phyloP scores from a whole-genome alignment of 2,113 vertebrate species.

The Bothrops jararaca region DNA sequence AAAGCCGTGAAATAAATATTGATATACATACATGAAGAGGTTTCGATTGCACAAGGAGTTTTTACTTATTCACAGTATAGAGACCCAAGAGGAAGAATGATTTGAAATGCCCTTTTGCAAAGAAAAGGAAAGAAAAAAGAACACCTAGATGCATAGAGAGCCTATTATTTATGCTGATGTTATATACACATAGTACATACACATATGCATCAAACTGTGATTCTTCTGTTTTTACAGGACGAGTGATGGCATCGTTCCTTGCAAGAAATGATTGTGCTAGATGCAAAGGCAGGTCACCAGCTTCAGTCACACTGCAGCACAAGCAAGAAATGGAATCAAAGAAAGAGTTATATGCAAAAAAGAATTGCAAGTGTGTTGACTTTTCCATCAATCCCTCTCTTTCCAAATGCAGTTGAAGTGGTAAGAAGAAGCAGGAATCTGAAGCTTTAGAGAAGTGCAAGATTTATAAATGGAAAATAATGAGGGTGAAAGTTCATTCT shows the following conservation, averaged over 20 bases:
- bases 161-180: slow-evolving; percentile 3
- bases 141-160: neutral
- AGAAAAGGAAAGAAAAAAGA: neutral
- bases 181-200: neutral
- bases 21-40: too few relatives aligned
- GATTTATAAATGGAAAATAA: too few relatives aligned
- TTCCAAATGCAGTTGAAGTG: too few relatives aligned
- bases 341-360: neutral
- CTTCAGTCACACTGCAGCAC: neutral
- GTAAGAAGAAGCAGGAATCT: neutral
- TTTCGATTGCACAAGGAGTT: too few relatives aligned
- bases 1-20: too few relatives aligned
- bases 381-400: neutral
- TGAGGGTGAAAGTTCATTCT: too few relatives aligned
- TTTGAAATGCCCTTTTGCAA: neutral
- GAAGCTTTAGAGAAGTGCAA: neutral
- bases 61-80: too few relatives aligned
- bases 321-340: neutral
- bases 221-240: neutral
- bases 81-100: neutral
- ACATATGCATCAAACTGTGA: neutral
- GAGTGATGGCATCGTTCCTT: neutral
- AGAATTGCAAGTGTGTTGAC: neutral
- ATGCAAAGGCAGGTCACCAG: neutral
- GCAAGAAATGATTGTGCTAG: neutral